Conservation (phyloP, 2,888 invertebrate genomes). For the Blastobasis adustella region DNA sequence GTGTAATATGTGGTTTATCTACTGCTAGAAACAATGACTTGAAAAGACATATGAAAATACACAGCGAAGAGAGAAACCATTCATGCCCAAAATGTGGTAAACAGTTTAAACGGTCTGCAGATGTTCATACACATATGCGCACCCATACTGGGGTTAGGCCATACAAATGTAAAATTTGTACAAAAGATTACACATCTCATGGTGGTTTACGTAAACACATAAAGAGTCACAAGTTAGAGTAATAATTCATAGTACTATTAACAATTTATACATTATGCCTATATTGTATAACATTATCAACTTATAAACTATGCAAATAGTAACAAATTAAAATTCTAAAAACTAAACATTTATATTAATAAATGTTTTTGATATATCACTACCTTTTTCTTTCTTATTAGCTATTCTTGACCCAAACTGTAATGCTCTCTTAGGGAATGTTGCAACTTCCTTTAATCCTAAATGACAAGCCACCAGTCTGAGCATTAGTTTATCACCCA, state of each 20-base stretch:
- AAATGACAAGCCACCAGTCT: slow-evolving; percentile 81
- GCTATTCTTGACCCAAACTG: slow-evolving; percentile 98
- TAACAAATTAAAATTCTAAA: no score
- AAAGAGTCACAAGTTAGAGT: neutral
- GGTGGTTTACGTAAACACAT: slow-evolving; percentile 31
- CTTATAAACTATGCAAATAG: no score
- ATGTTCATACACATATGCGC: slow-evolving; percentile 28
- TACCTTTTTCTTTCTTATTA: slow-evolving; percentile 90
- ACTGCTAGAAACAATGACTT: slow-evolving; percentile 32
- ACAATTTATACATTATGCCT: neutral
- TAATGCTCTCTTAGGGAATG: slow-evolving; percentile 92
- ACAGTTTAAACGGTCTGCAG: slow-evolving; percentile 29
- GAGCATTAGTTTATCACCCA: slow-evolving; percentile 95
- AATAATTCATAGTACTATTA: neutral
- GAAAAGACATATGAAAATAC: slow-evolving; percentile 28
- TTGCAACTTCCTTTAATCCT: slow-evolving; percentile 77
- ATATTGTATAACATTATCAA: no score
- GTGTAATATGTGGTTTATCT: slow-evolving; percentile 55
- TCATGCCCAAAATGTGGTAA: slow-evolving; percentile 27
- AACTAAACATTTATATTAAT: neutral
- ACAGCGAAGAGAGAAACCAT: slow-evolving; percentile 30
- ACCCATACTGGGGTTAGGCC: slow-evolving; percentile 30
- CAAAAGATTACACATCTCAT: slow-evolving; percentile 28
- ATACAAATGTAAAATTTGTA: slow-evolving; percentile 25
- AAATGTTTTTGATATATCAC: slow-evolving; percentile 78